Conservation (phyloP, 2,797 vertebrate genomes). For the Austrolebias charrua region DNA sequence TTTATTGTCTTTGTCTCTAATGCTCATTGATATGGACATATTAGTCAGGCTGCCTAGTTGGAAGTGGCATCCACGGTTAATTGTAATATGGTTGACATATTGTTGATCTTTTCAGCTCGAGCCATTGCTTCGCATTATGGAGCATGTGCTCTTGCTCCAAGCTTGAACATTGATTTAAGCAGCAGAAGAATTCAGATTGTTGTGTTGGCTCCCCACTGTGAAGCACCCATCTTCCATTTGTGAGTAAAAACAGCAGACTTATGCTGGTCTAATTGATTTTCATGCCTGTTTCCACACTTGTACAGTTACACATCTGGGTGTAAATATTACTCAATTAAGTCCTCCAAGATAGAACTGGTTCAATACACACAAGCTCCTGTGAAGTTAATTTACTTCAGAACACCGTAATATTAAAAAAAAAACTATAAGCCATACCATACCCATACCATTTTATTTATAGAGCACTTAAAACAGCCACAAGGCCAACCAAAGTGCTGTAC, state of each 20-base stretch:
- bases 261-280: slow-evolving; percentile 35
- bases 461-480: too few relatives aligned
- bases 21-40: background rate
- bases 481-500: too few relatives aligned
- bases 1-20: background rate
- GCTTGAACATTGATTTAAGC: slow-evolving; percentile 35
- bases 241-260: slow-evolving; percentile 30
- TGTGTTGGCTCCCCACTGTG: slow-evolving; percentile 22
- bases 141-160: background rate
- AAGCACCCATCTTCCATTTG: slow-evolving; percentile 20
- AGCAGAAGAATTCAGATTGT: slow-evolving; percentile 15
- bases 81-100: slow-evolving; percentile 20
- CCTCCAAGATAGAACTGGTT: background rate
- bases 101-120: slow-evolving; percentile 7
- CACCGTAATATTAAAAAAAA: too few relatives aligned
- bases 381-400: too few relatives aligned
- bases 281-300: slow-evolving; percentile 42
- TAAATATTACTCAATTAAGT: slow-evolving; percentile 14
- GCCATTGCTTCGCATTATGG: background rate
- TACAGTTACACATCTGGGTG: slow-evolving; percentile 39
- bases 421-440: too few relatives aligned
- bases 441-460: too few relatives aligned
- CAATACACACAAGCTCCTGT: too few relatives aligned
- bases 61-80: background rate
- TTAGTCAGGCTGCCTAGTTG: background rate